Base-by-base conservation (phyloP, 2,888 invertebrate species). In the Sesamia inferens region DNA sequence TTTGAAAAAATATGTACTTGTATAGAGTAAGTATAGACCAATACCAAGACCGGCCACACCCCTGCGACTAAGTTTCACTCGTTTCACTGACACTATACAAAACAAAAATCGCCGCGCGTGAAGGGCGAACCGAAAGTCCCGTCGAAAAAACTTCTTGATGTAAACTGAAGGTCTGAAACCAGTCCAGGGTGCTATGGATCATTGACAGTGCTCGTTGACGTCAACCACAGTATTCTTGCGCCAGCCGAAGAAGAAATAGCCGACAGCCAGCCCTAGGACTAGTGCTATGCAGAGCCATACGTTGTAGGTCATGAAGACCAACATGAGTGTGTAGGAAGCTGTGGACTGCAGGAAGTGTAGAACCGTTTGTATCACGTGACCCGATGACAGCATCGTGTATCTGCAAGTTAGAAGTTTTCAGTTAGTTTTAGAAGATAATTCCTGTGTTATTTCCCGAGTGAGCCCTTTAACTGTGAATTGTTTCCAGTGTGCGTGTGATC, bases 271-370 rank as follows among this genome's bases (percentile, higher is more conserved):
- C 1, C 99, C 99, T 1, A 98, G 91, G 1, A 99, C 97, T 13
- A 99, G 98, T 3, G 99, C 98, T 61, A 99, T 87, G 92, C 99
- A 99, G 71, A 99, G 97, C 98, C 98, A 99, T 57, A 98, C 97
- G 93, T 99, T 99, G 97, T 99, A 99, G 0, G 99, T 99, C 99
- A 99, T 99, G 96, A 99, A 99, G 87, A 99, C 98, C 94, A 99
- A 94, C 99, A 99, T 99, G 51, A 99, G 97, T 88, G 99, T 97
- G 95, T 99, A 99, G 73, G 99, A 99, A 71, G 99, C 95, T 16
- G 98, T 97, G 85, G 99, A 98, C 94, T 99, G 99, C 7, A 99
- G 89, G 85, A 99, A 97, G 94, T 99, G 99, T 14, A 99, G 97
- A 64, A 97, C 90, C 19, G 99, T 99, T 94, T 99, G 99, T 83